Percentiles rank a stretch among this genome's conserved stretches.
These are phyloP conservation scores for Slavum lentiscoides DNA, from an alignment of 2,888 invertebrate genomes.

Conservation along the genomic window DNA sequence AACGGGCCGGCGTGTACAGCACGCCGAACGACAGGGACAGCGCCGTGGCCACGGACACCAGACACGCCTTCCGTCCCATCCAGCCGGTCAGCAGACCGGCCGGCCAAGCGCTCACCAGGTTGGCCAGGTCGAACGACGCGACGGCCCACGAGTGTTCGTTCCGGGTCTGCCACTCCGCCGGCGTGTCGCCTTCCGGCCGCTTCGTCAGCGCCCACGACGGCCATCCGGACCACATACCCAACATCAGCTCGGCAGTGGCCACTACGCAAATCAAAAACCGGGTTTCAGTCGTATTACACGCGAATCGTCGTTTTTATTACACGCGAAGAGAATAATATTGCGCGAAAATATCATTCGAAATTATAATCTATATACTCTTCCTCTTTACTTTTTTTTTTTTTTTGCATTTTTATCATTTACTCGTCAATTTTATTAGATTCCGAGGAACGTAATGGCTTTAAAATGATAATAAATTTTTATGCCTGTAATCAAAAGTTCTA, in stretches of 20 bases:
- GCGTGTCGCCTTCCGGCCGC: background rate
- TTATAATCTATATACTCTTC: no score
- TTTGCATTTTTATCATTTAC: no score
- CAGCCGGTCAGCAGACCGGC: slow-evolving; percentile 56
- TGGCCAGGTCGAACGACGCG: slow-evolving; percentile 57
- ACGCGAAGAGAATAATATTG: no score
- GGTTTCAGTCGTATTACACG: no score
- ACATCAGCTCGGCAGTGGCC: background rate
- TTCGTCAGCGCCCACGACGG: slow-evolving; percentile 18
- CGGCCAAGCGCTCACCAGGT: slow-evolving; percentile 56
- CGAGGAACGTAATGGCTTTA: no score
- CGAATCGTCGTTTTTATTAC: no score
- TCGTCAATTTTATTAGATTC: no score
- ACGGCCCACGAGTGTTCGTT: slow-evolving; percentile 56
- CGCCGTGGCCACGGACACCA: slow-evolving; percentile 59
- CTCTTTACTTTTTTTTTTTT: no score
- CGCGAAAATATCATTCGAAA: no score
- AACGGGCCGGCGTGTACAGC: slow-evolving; percentile 58
- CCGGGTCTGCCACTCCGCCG: slow-evolving; percentile 6
- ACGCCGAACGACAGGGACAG: slow-evolving; percentile 59
- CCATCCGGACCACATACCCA: slow-evolving; percentile 28
- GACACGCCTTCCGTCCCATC: slow-evolving; percentile 56
- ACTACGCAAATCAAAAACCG: background rate
- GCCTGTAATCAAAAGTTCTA: no score
- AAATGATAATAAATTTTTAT: no score